Evolutionary conservation across 1,140 invertebrate genomes (phyloP), one percentile per base, ranked within the genome.

Genomic region (Wasmannia auropunctata): DNA sequence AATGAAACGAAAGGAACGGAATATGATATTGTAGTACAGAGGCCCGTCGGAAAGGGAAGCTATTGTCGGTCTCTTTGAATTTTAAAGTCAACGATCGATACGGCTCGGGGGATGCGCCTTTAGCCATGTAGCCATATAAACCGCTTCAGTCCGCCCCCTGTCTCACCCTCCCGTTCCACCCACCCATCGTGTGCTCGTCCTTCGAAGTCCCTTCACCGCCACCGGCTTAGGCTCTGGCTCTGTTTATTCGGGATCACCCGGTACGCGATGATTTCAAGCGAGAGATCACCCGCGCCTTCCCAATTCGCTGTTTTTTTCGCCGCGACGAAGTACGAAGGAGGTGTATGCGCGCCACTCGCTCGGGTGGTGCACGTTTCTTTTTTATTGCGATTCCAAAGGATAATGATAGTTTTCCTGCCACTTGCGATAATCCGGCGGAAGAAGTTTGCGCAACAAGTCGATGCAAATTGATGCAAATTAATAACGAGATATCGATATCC

Each of bases 1-100:
- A 95, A 95, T 95, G 94, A 95, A 95, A 95, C 94, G 94, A 94
- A 94, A 94, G 94, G 94, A 95, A 95, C 91, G 95, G 94, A 95
- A 95, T 95, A 95, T 95, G 94, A 95, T 95, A 95, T 95, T 94
- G 94, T 94, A 95, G 92, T 92, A 90, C 90, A 92, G 90, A 92
- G 91, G 92, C 91, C 72, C 86, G 83, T 91, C 88, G 88, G 93
- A 89, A 91, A 91, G 94, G 93, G 92, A 95, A 95, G 94, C 94
- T 95, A 95, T 95, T 95, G 95, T 95, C 94, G 95, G 95, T 95
- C 94, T 95, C 94, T 95, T 95, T 95, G 94, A 95, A 95, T 95
- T 95, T 95, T 95, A 95, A 95, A 95, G 95, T 95, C 95, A 94
- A 93, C 94, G 94, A 95, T 95, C 94, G 94, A 95, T 95, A 95